Conservation (phyloP, 2,888 invertebrate species). For the Antitype chi region DNA sequence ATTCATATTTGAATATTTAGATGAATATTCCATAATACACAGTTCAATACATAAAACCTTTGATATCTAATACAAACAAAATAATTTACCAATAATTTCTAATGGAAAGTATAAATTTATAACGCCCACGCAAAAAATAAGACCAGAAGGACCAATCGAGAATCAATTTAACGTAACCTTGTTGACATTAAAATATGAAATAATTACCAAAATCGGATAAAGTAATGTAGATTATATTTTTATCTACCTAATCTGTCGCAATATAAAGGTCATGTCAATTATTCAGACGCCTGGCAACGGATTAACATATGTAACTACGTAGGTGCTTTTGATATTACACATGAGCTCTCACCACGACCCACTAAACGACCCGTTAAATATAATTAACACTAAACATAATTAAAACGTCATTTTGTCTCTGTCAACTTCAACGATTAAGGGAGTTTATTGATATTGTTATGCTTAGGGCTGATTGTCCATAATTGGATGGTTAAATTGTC, state of each 20-base stretch:
- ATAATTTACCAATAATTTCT: conserved; percentile 21
- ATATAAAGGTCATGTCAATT: conserved; percentile 43
- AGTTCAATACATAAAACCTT: conserved; percentile 17
- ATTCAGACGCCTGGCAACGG: conserved; percentile 48
- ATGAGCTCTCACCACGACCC: not conserved
- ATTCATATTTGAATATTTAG: conserved; percentile 30
- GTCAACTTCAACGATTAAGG: not conserved
- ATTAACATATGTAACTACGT: conserved; percentile 28
- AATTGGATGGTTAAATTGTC: not conserved
- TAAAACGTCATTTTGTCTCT: not conserved
- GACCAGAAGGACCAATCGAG: conserved; percentile 21
- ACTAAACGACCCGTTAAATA: conserved; percentile 14
- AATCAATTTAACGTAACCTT: conserved; percentile 18
- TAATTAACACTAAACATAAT: conserved; percentile 26
- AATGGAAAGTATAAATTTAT: conserved; percentile 25
- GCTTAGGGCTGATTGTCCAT: not conserved
- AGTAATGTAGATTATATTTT: conserved; percentile 35
- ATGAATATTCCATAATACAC: conserved; percentile 29
- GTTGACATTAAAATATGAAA: conserved; percentile 26
- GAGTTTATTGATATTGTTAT: conserved; percentile 5
- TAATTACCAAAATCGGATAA: conserved; percentile 48
- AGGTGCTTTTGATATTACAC: conserved; percentile 22
- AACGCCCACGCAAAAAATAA: not conserved
- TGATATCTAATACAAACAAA: conserved; percentile 2
- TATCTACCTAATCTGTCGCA: conserved; percentile 24